phyloP scores from a whole-genome alignment of 2,797 vertebrate species.

The Liasis olivaceus region DNA sequence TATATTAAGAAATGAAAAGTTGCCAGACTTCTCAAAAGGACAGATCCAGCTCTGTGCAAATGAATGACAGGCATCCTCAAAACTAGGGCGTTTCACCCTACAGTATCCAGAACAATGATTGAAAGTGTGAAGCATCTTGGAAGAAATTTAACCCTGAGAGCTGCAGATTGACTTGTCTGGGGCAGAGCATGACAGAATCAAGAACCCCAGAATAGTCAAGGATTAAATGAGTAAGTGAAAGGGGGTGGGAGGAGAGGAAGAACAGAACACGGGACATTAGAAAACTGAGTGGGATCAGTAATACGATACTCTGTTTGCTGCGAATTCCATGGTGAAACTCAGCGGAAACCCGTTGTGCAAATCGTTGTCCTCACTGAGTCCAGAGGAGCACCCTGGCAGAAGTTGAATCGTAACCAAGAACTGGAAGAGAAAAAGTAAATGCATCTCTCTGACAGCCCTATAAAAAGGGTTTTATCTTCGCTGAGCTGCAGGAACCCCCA shows the following conservation, averaged over 20 bases:
- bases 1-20: not conserved
- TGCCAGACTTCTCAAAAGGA: no score
- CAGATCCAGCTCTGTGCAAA: not conserved
- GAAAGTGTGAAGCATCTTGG: not conserved
- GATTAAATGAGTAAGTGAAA: not conserved
- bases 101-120: not conserved
- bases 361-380: not conserved
- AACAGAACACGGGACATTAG: rapidly evolving
- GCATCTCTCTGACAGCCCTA: not conserved
- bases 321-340: no score
- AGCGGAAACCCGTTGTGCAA: not conserved
- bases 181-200: not conserved
- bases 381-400: not conserved
- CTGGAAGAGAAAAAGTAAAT: not conserved
- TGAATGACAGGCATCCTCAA: not conserved
- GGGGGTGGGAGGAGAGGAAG: no score
- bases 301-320: no score
- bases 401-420: not conserved
- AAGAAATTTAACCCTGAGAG: slow-evolving; percentile 17
- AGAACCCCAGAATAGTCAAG: not conserved
- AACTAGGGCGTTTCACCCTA: not conserved
- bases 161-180: not conserved
- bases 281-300: not conserved
- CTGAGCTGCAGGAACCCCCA: no score
- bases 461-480: not conserved